Evolutionary conservation across 1,140 invertebrate species (phyloP), one percentile per base, ranked within the genome.

Genomic region (Zophobas atratus): DNA sequence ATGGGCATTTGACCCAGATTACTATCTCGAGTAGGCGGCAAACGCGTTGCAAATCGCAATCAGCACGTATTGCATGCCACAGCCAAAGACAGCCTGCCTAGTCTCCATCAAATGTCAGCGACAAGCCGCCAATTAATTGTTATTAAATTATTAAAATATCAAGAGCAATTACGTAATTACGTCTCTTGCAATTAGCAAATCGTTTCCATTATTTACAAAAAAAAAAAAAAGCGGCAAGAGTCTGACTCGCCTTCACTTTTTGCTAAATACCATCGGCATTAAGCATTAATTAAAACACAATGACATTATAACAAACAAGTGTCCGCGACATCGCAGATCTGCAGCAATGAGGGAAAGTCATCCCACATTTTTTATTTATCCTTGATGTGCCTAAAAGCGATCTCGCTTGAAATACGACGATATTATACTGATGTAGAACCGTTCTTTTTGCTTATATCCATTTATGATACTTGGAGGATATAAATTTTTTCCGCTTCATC

Each of bases 11-110:
- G 56, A 60, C 56, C 56, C 56, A 60, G 56, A 60, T 60, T 60
- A n/a, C 38, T 60, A 60, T 60, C 56, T 60, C 56, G 36, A 38
- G 56, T 60, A n/a, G 56, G 56, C 56, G 56, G 35, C 43, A 60
- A 60, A 60, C 56, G 36, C 36, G 36, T 60, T 60, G 56, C 56
- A 60, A 60, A 60, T 60, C 38, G 38, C 56, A 60, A 60, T 60
- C 56, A 60, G 38, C 56, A 60, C 43, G 43, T 46, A 46, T 60
- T 60, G 56, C 56, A 60, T 6, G 56, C 33, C 36, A 35, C 35
- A 20, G 55, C 34, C 43, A 46, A 60, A 32, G n/a, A 60, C 56
- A n/a, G 56, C n/a, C 35, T 5, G n/a, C 56, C 3, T n/a, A 38
- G 33, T 4, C 35, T 36, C 35, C 38, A 36, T 60, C 56, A 60